Conservation (phyloP, 2,888 invertebrate genomes). For the Theodoxus fluviatilis region DNA sequence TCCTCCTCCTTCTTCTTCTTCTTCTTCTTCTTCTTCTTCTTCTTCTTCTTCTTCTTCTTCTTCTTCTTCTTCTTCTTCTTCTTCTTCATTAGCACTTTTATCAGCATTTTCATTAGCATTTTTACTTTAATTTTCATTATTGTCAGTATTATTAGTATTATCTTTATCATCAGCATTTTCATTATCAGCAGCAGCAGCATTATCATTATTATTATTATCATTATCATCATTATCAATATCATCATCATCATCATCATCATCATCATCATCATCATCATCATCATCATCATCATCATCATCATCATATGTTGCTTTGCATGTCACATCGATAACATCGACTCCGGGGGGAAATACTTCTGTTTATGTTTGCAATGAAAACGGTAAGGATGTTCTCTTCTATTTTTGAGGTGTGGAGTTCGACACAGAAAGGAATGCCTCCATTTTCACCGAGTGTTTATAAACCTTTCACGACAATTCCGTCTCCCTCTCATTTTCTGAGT, state of each 20-base stretch:
- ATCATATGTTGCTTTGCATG: too few species aligned
- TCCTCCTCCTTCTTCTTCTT: too few species aligned
- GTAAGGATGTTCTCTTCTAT: too few species aligned
- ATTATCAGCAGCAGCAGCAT: neutral
- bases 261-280: conserved; percentile 2
- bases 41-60: neutral
- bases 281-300: too few species aligned
- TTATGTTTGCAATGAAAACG: too few species aligned
- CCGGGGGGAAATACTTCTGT: too few species aligned
- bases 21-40: neutral
- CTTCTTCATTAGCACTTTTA: neutral
- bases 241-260: conserved; percentile 2
- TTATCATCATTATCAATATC: neutral
- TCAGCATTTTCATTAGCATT: neutral
- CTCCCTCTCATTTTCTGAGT: too few species aligned
- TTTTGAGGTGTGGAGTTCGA: too few species aligned
- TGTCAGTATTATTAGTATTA: neutral
- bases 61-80: neutral
- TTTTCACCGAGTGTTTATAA: too few species aligned
- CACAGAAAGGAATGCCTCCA: too few species aligned
- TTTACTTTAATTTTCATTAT: neutral
- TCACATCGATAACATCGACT: too few species aligned
- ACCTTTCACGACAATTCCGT: too few species aligned
- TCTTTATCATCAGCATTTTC: neutral
- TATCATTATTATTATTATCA: neutral